These are phyloP conservation scores for Pachymerium ferrugineum DNA, from an alignment of 2,888 invertebrate genomes.

Conservation along the genomic window DNA sequence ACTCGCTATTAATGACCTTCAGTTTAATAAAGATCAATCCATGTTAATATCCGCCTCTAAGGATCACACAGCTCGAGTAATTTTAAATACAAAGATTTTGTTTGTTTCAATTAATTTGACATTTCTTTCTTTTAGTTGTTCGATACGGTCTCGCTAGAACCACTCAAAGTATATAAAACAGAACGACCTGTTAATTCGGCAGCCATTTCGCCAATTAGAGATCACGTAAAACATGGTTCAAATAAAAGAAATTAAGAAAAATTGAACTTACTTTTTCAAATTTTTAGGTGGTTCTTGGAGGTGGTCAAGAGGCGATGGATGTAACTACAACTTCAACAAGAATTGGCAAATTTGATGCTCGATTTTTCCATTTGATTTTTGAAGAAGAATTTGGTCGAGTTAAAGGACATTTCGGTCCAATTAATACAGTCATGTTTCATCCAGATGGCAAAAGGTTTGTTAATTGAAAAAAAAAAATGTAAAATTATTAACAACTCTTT, in stretches of 20 bases:
- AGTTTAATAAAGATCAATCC: slow-evolving; percentile 82
- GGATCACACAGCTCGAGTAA: slow-evolving; percentile 83
- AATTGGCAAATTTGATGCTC: slow-evolving; percentile 94
- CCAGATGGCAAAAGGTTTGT: slow-evolving; percentile 79
- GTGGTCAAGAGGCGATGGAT: slow-evolving; percentile 99
- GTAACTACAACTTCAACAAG: slow-evolving; percentile 91
- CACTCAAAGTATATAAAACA: slow-evolving; percentile 92
- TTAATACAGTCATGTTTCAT: slow-evolving; percentile 96
- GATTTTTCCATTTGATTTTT: slow-evolving; percentile 88
- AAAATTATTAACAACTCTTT: not conserved
- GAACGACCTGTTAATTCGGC: slow-evolving; percentile 98
- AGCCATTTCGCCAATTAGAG: slow-evolving; percentile 86
- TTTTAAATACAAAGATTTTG: not conserved
- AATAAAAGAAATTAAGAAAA: too few species aligned
- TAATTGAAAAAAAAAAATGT: not conserved
- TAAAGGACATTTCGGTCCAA: slow-evolving; percentile 99
- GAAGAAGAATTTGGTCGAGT: slow-evolving; percentile 95
- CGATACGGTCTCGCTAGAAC: slow-evolving; percentile 77
- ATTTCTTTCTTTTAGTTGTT: slow-evolving; percentile 56
- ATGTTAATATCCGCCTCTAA: slow-evolving; percentile 97
- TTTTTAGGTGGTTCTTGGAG: slow-evolving; percentile 77
- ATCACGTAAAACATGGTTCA: slow-evolving; percentile 69
- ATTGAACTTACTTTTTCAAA: too few species aligned
- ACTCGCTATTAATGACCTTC: slow-evolving; percentile 90
- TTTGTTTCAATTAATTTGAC: not conserved